Base-by-base conservation (phyloP, 2,113 vertebrate species). In the Eptatretus burgeri region DNA sequence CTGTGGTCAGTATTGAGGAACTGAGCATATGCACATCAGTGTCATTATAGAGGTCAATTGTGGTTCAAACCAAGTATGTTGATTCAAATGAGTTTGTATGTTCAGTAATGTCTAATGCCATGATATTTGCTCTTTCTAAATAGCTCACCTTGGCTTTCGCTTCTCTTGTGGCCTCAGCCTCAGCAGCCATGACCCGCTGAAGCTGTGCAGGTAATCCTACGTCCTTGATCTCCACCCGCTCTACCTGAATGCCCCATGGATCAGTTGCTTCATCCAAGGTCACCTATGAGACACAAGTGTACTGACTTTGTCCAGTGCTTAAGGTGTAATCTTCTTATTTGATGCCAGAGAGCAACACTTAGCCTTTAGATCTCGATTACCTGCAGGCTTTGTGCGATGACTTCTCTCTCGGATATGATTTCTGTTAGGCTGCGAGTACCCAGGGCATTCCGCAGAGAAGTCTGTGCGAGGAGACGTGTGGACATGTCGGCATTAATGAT, bases 161-260 rank as follows among this genome's bases (percentile, higher is more conserved):
- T 73, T 96, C 89, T 0, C 88, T 76, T 17, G 76, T 69, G 1
- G 89, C 88, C 74, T 93, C 91, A 0, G 91, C 91, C 68, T 96
- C 91, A 1, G 91, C 91, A 1, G 91, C 91, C 88, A 96, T 96
- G 5, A 88, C 88, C 69, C 88, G 81, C 80, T 96, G 89, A 20
- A 96, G 77, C 75, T 96, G 91, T 9, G 77, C 51, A 0, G 91
- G 91, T 2, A 98, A 74, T 65, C 95, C 91, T 68, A 91, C 85
- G 0, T 98, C 87, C 70, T 95, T 98, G 65, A 98, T 98, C 68
- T 98, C 91, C 72, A 98, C 89, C 1, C 91, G 83, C 70, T 94
- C 82, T 71, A 96, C 89, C 68, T 94, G 94, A 68, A 94, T 93
- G 2, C 89, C 89, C 89, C 89, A 96, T 13, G 81, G 68, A 1